A percentile compares a stretch with the other conserved stretches of the same genome.
Conservation (phyloP, 2,113 vertebrate species). For the Strigops habroptila region DNA sequence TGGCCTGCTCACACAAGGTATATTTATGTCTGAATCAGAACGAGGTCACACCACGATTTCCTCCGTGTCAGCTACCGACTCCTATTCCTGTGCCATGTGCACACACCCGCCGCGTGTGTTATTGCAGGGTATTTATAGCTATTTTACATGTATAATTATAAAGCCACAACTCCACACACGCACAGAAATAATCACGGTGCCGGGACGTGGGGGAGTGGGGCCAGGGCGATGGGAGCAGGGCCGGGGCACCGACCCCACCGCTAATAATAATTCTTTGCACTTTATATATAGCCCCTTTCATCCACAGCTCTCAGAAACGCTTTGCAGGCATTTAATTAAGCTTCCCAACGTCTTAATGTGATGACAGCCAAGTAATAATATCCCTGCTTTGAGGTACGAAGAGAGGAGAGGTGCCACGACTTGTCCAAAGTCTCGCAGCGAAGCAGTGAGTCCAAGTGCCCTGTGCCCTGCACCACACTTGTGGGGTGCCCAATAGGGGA, state of each 20-base stretch:
- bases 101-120: conserved; percentile 44
- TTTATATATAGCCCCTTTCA: conserved; percentile 56
- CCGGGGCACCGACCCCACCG: not conserved
- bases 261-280: conserved; percentile 52
- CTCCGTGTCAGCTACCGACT: conserved; percentile 25
- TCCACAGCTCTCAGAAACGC: not conserved
- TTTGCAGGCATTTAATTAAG: conserved; percentile 56
- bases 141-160: conserved; percentile 43
- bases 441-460: not conserved
- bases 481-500: not conserved
- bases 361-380: conserved; percentile 40
- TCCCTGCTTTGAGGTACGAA: not conserved
- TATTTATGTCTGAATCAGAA: conserved; percentile 57
- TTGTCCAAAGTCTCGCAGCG: not conserved
- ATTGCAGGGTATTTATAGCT: conserved; percentile 58
- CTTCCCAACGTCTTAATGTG: conserved; percentile 30
- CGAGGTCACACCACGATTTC: conserved; percentile 53
- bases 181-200: not conserved
- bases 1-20: not conserved
- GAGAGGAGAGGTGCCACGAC: not conserved
- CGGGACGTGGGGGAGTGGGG: not conserved
- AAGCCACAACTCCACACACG: not conserved
- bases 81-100: conserved; percentile 49
- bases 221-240: not conserved
- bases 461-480: not conserved